Percentiles rank a stretch among this genome's conserved stretches.
Evolutionary conservation across 2,888 invertebrate genomes (phyloP).

Genomic region (Dusona sp.): DNA sequence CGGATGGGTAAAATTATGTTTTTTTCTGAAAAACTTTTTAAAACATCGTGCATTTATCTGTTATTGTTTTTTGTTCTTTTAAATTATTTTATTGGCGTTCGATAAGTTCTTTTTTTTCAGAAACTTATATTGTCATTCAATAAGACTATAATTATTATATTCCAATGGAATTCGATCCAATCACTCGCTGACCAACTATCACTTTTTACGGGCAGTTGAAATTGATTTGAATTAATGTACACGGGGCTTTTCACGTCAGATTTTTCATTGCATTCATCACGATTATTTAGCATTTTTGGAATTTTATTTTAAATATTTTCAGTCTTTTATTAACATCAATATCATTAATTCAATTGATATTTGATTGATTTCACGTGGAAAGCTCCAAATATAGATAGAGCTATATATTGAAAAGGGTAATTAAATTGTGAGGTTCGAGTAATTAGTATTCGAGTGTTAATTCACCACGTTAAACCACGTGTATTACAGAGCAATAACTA

Average conservation of each 20-base stretch:
- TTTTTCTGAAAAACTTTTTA: background rate
- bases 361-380: background rate
- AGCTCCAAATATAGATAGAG: background rate
- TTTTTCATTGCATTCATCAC: background rate
- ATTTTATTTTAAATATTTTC: background rate
- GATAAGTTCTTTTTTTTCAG: background rate
- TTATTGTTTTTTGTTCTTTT: background rate
- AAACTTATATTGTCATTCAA: background rate
- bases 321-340: background rate
- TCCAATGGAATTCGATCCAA: background rate
- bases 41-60: background rate
- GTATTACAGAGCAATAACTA: slow-evolving; percentile 82
- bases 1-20: slow-evolving; percentile 21
- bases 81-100: background rate
- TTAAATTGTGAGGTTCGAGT: slow-evolving; percentile 14
- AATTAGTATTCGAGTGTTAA: slow-evolving; percentile 32
- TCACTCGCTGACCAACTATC: background rate
- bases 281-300: background rate
- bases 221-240: background rate
- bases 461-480: slow-evolving; percentile 77
- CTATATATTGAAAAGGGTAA: slow-evolving; percentile 20
- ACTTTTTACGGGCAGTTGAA: background rate
- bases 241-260: background rate
- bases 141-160: background rate
- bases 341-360: background rate